phyloP scores from a whole-genome alignment of 2,113 vertebrate genomes.

The Aegypius monachus region DNA sequence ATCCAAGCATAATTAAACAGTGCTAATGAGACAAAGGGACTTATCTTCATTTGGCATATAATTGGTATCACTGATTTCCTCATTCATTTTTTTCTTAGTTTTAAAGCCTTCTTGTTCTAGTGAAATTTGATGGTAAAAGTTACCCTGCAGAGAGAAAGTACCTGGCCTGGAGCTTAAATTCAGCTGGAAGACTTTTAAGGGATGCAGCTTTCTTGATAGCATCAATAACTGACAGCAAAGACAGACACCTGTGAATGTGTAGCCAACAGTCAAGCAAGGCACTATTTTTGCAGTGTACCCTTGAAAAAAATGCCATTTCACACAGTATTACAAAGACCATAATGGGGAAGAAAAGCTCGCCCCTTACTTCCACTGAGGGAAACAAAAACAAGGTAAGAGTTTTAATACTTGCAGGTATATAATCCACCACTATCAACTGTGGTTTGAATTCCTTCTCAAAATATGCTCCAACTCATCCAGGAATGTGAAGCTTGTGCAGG shows the following conservation, averaged over 20 bases:
- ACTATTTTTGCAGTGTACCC: background rate
- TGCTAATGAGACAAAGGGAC: constrained; percentile 43
- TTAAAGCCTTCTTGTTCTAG: constrained; percentile 12
- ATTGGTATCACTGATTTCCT: constrained; percentile 51
- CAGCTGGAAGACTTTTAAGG: constrained; percentile 25
- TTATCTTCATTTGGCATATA: constrained; percentile 33
- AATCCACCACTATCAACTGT: background rate
- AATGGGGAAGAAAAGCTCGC: background rate
- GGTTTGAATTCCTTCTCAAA: background rate
- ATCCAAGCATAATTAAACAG: constrained; percentile 52
- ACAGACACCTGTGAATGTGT: background rate
- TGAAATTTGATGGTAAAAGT: constrained; percentile 2
- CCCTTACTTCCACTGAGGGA: background rate
- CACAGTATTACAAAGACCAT: background rate
- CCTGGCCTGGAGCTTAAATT: constrained; percentile 22
- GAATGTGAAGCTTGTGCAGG: background rate
- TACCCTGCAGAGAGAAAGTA: constrained; percentile 16
- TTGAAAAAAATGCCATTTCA: background rate
- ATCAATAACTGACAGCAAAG: constrained; percentile 1
- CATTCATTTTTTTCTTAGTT: constrained; percentile 43
- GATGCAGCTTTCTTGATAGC: background rate
- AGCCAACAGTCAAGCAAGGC: background rate
- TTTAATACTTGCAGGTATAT: background rate
- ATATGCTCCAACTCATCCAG: background rate
- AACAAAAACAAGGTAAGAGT: background rate